These are phyloP conservation scores for Anoplophora glabripennis DNA, from an alignment of 1,140 invertebrate species.

Conservation along the genomic window DNA sequence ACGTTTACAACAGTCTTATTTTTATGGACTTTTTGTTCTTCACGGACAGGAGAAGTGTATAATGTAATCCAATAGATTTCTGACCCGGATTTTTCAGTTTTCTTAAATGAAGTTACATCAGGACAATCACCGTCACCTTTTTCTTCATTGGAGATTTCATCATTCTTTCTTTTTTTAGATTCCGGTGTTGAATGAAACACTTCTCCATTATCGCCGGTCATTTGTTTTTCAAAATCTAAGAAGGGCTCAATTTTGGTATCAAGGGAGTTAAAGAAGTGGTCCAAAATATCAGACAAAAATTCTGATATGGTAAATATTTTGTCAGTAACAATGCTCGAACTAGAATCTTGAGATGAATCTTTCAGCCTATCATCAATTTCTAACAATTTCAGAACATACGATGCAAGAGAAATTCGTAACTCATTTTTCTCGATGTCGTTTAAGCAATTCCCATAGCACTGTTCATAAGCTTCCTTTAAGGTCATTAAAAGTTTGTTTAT, in stretches of 20 bases:
- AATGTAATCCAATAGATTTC: conserved; percentile 44
- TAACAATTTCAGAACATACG: conserved; percentile 30
- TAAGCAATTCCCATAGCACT: conserved; percentile 29
- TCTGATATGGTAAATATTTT: conserved; percentile 43
- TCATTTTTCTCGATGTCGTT: conserved; percentile 34
- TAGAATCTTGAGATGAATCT: conserved; percentile 16
- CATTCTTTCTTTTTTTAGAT: background rate
- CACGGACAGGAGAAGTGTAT: conserved; percentile 18
- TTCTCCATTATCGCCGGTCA: conserved; percentile 12
- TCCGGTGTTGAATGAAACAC: conserved; percentile 30
- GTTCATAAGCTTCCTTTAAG: conserved; percentile 31
- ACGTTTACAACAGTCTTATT: conserved; percentile 33
- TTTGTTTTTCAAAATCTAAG: conserved; percentile 19
- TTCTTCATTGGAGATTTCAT: background rate
- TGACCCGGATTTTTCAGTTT: conserved; percentile 26
- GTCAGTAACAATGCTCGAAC: conserved; percentile 30
- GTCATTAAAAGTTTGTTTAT: conserved; percentile 34
- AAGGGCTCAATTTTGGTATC: conserved; percentile 15
- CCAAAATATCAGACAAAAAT: conserved; percentile 43
- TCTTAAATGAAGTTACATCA: conserved; percentile 37
- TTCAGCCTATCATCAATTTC: conserved; percentile 26
- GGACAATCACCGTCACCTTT: background rate
- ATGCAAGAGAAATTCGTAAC: conserved; percentile 33
- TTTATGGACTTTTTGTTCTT: conserved; percentile 1
- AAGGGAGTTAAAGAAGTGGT: conserved; percentile 39